These are phyloP conservation scores for Catocala sponsa DNA, from an alignment of 2,888 invertebrate genomes.

Conservation along the genomic window DNA sequence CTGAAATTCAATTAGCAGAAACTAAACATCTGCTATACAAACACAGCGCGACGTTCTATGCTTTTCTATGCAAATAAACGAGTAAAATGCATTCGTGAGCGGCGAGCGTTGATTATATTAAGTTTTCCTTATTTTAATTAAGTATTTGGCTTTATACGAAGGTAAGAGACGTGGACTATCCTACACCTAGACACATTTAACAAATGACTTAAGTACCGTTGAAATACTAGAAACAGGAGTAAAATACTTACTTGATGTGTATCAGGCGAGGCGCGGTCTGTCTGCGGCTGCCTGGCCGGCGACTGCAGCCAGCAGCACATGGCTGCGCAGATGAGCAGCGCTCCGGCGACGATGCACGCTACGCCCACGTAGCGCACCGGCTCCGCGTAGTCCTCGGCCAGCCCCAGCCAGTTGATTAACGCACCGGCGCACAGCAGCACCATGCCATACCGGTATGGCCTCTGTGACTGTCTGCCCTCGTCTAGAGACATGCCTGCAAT, in stretches of 20 bases:
- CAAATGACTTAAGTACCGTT: too few relatives aligned
- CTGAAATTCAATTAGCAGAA: too few relatives aligned
- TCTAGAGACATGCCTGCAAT: conserved; percentile 90
- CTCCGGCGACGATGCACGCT: conserved; percentile 92
- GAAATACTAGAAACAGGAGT: too few relatives aligned
- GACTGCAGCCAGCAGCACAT: conserved; percentile 92
- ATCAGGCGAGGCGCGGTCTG: conserved; percentile 79
- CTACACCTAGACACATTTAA: too few relatives aligned
- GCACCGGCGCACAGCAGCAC: conserved; percentile 91
- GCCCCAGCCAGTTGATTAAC: conserved; percentile 92
- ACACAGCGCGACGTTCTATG: too few relatives aligned
- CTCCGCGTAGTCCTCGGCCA: conserved; percentile 92
- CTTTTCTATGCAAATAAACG: too few relatives aligned
- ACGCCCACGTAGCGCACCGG: conserved; percentile 92
- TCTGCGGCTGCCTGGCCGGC: conserved; percentile 80
- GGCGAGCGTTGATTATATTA: too few relatives aligned
- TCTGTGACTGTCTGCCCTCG: conserved; percentile 90
- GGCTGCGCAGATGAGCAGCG: conserved; percentile 91
- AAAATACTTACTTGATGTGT: conserved; percentile 78
- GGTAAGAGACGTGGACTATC: too few relatives aligned
- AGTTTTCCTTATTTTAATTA: too few relatives aligned
- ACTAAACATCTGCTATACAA: too few relatives aligned
- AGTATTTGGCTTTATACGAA: too few relatives aligned
- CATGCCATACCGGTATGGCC: conserved; percentile 92
- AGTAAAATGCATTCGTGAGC: too few relatives aligned